Evolutionary conservation across 2,888 invertebrate species (phyloP).

Genomic region (Stenotaenia linearis): DNA sequence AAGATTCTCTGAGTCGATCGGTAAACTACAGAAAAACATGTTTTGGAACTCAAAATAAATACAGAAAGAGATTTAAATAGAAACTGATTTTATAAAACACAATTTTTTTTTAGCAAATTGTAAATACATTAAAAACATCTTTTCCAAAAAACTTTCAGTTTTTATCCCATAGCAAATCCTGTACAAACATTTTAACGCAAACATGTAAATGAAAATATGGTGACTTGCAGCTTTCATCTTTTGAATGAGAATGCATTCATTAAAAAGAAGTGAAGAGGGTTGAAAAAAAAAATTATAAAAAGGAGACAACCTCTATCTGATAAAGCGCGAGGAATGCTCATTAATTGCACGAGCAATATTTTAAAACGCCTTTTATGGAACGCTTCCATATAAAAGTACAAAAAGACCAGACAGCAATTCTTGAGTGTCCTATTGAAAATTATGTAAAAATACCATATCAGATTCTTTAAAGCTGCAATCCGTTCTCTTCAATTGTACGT

Average conservation of each 20-base stretch:
- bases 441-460: background rate
- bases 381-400: background rate
- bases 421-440: background rate
- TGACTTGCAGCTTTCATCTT: conserved; percentile 1
- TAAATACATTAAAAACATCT: too few relatives aligned
- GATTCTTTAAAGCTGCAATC: background rate
- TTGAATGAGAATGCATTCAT: conserved; percentile 12
- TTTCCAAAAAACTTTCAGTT: too few relatives aligned
- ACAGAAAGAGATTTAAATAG: too few relatives aligned
- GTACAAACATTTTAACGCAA: background rate
- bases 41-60: background rate
- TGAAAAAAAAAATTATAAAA: background rate
- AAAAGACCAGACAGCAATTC: background rate
- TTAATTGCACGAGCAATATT: background rate
- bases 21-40: background rate
- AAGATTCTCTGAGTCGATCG: background rate
- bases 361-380: background rate
- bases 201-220: conserved; percentile 10
- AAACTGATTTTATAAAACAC: background rate
- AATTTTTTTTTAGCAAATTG: background rate
- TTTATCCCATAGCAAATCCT: background rate
- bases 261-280: background rate
- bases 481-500: too few relatives aligned
- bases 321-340: conserved; percentile 18
- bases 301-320: background rate